These are phyloP conservation scores for Pantherophis alleghaniensis DNA, from an alignment of 2,797 vertebrate species.

Conservation along the genomic window DNA sequence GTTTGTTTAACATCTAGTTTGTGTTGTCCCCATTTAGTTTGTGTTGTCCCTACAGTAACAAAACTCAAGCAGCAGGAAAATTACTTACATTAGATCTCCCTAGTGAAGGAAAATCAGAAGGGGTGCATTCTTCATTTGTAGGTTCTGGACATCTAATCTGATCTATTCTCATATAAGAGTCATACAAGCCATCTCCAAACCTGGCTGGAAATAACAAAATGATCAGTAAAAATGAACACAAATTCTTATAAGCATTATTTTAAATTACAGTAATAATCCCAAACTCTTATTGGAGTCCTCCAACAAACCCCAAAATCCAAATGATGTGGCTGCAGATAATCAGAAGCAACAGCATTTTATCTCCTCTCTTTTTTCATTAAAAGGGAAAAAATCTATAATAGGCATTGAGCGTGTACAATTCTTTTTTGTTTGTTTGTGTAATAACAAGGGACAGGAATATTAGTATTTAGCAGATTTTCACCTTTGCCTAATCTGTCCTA, in stretches of 20 bases:
- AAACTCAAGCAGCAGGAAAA: neutral
- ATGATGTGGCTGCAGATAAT: neutral
- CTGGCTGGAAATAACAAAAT: conserved; percentile 74
- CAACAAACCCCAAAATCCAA: neutral
- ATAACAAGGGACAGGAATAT: neutral
- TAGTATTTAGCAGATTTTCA: neutral
- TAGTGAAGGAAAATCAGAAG: conserved; percentile 81
- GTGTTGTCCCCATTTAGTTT: no score
- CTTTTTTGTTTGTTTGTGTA: neutral
- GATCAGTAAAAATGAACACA: conserved; percentile 38
- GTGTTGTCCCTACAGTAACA: neutral
- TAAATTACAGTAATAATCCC: neutral
- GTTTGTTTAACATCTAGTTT: neutral
- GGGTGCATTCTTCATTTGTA: conserved; percentile 78
- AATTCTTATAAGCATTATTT: conserved; percentile 5
- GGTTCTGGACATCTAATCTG: conserved; percentile 86
- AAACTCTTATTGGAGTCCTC: neutral
- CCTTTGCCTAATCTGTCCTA: neutral
- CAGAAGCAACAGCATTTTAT: neutral
- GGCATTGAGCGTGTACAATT: neutral
- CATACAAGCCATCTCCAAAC: conserved; percentile 89
- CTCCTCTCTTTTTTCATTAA: neutral
- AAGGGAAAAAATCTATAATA: neutral
- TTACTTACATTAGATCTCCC: conserved; percentile 88
- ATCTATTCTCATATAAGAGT: conserved; percentile 96